Percentiles rank a stretch among this genome's conserved stretches.
Conservation (phyloP, 2,888 invertebrate genomes). For the Andrena fulva region DNA sequence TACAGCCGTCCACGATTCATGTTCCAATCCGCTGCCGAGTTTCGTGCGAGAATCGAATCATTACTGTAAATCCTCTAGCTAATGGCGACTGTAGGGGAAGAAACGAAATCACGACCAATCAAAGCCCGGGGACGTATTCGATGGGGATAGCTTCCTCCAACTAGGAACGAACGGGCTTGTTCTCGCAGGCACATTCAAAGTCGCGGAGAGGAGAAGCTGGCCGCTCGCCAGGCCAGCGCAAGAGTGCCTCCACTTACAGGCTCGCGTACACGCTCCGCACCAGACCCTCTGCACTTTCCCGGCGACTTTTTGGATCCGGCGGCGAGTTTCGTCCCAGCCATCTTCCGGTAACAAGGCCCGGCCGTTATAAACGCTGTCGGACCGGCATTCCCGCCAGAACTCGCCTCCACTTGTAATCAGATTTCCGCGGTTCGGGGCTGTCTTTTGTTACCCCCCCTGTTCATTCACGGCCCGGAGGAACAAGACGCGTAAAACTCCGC, state of each 20-base stretch:
- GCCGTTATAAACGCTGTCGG: conserved; percentile 53
- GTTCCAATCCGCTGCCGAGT: no score
- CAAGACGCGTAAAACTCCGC: background rate
- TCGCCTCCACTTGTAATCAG: conserved; percentile 43
- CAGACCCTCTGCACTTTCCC: conserved; percentile 68
- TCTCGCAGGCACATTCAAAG: conserved; percentile 63
- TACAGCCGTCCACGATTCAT: no score
- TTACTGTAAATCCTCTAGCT: no score
- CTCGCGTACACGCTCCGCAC: conserved; percentile 74
- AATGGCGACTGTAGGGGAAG: conserved; percentile 12
- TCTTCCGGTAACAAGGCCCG: conserved; percentile 52
- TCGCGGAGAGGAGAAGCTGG: conserved; percentile 70
- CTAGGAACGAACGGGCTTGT: conserved; percentile 67
- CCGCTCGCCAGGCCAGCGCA: conserved; percentile 74
- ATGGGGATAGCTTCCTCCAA: conserved; percentile 70
- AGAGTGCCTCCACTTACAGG: conserved; percentile 82
- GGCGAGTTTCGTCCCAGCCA: conserved; percentile 59
- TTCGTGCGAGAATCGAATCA: no score
- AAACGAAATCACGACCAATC: conserved; percentile 73
- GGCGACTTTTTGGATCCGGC: conserved; percentile 74
- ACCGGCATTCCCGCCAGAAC: conserved; percentile 33
- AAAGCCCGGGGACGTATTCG: conserved; percentile 63
- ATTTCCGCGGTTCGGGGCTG: conserved; percentile 21
- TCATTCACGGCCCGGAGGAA: background rate
- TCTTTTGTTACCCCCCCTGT: background rate